Evolutionary conservation across 2,888 invertebrate genomes (phyloP).

Genomic region (Rhyacophila evoluta): DNA sequence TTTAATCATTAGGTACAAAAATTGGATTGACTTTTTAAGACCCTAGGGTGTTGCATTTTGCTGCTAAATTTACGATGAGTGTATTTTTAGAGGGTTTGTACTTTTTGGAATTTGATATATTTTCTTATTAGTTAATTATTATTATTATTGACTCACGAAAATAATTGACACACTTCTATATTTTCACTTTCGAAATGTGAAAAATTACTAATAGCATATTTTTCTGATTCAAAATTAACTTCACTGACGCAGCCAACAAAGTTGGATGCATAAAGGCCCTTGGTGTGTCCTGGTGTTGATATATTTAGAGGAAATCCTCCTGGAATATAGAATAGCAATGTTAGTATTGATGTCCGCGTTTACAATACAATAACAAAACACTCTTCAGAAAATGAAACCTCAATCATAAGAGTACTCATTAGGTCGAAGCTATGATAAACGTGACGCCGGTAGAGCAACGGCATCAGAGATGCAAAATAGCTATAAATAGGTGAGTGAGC

Average conservation of each 20-base stretch:
- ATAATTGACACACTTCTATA: constrained; percentile 70
- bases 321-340: no score
- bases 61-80: background rate
- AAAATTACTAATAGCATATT: constrained; percentile 66
- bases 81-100: constrained; percentile 16
- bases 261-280: constrained; percentile 68
- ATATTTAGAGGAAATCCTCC: constrained; percentile 70
- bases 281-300: constrained; percentile 62
- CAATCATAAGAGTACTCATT: no score
- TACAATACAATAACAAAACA: no score
- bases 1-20: constrained; percentile 11
- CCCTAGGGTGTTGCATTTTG: background rate
- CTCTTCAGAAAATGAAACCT: no score
- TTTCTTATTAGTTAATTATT: background rate
- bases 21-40: background rate
- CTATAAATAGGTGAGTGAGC: no score
- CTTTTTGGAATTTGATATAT: background rate
- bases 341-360: no score
- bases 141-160: constrained; percentile 49
- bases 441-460: no score
- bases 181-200: constrained; percentile 71
- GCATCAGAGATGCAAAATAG: no score
- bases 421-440: no score
- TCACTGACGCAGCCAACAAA: constrained; percentile 74
- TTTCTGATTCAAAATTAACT: constrained; percentile 62